Conservation (phyloP, 2,888 invertebrate species). For the Coronaproctus castanopsis region DNA sequence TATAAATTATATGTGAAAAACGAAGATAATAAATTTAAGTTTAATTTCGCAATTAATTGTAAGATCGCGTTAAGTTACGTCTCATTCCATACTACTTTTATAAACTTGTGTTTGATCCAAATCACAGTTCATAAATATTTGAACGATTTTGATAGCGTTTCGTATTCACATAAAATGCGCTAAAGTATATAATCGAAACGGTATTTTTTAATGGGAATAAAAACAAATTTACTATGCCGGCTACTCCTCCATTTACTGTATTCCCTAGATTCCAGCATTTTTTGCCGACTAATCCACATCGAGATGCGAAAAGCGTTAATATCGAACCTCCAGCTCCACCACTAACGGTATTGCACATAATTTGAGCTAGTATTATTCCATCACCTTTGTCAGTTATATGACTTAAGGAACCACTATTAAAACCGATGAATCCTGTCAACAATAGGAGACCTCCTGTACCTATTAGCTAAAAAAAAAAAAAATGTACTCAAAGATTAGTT, state of each 20-base stretch:
- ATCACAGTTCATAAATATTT: no score
- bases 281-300: neutral
- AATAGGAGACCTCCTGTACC: neutral
- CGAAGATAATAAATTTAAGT: no score
- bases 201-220: no score
- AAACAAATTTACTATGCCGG: neutral
- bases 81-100: no score
- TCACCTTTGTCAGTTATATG: neutral
- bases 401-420: neutral
- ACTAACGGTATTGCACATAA: neutral
- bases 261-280: neutral
- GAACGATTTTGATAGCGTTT: no score
- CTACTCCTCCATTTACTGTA: neutral
- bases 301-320: neutral
- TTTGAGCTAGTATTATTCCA: neutral
- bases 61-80: no score
- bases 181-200: no score
- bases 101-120: no score
- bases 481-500: no score
- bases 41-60: no score
- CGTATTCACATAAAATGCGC: no score
- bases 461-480: neutral
- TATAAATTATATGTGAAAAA: no score
- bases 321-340: neutral
- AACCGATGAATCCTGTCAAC: neutral